Evolutionary conservation across 2,797 vertebrate genomes (phyloP).

Genomic region (Anniella stebbinsi): DNA sequence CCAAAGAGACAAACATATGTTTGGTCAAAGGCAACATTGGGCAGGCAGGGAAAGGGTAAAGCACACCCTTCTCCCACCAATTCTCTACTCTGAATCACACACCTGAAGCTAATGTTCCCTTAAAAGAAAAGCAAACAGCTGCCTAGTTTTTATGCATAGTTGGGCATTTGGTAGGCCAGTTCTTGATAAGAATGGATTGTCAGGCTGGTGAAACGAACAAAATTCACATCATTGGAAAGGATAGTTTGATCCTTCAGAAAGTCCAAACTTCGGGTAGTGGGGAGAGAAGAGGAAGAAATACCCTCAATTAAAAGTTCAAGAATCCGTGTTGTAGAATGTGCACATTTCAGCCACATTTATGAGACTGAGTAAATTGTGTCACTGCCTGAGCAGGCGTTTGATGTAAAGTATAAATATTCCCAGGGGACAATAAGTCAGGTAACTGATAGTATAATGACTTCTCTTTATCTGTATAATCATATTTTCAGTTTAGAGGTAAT

Average conservation of each 20-base stretch:
- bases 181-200: neutral
- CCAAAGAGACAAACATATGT: too few species aligned
- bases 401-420: constrained; percentile 25
- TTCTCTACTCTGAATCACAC: too few species aligned
- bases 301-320: neutral
- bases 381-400: constrained; percentile 29
- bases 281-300: neutral
- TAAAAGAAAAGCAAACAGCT: too few species aligned
- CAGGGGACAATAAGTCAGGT: constrained; percentile 24
- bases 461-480: constrained; percentile 43
- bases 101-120: too few species aligned
- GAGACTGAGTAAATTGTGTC: constrained; percentile 19
- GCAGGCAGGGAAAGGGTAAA: too few species aligned
- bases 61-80: too few species aligned
- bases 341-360: constrained; percentile 43
- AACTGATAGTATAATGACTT: constrained; percentile 46
- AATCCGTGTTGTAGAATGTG: neutral
- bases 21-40: too few species aligned
- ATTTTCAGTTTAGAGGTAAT: constrained; percentile 53
- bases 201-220: neutral
- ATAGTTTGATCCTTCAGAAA: neutral
- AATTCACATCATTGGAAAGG: neutral
- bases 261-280: neutral
- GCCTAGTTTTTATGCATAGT: neutral
- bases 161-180: neutral